Base-by-base conservation (phyloP, 2,797 vertebrate genomes). In the Notoglanidium macrostoma region DNA sequence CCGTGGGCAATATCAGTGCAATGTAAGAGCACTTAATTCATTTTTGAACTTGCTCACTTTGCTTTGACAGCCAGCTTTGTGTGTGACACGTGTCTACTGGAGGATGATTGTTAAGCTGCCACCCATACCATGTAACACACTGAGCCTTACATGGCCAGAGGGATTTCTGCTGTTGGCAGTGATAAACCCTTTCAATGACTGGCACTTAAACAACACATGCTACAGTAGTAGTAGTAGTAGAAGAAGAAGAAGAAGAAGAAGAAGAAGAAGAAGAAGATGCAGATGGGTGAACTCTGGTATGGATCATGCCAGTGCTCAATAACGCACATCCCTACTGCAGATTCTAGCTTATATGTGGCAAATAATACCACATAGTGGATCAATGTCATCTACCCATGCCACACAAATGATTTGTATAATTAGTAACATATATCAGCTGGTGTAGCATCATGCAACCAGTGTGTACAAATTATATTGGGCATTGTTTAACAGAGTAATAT, bases 121-220 rank as follows among this genome's bases (percentile, higher is more conserved):
- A 17, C 12, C 44, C 73, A 19, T 76, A 29, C 46, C n/a, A 9
- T 76, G 49, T 51, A 76, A 54, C 73, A 14, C 74, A 54, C 26
- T 55, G 49, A 77, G 49, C 51, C 76, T 35, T 19, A 80, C 35
- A 35, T 55, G 76, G 51, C 7, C 21, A 61, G 5, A 61, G 55
- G 32, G 81, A 21, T 54, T 67, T 21, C 49, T 84, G 57, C 76
- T 86, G 49, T 65, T 86, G 90, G 78, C 89, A 88, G 59, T 49
- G 55, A 72, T 77, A 77, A 87, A 35, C 72, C 83, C 15, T 21
- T 85, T 86, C 44, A 76, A 85, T 61, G n/a, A 44, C 49, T 89
- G 78, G 76, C 83, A 78, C 76, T 61, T 76, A 55, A 23, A 72
- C 57, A 23, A 72, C 57, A 49, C 54, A 57, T 51, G 59, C 40